These are phyloP conservation scores for Zaprionus ghesquierei DNA, from an alignment of 1,140 invertebrate species.

Conservation along the genomic window DNA sequence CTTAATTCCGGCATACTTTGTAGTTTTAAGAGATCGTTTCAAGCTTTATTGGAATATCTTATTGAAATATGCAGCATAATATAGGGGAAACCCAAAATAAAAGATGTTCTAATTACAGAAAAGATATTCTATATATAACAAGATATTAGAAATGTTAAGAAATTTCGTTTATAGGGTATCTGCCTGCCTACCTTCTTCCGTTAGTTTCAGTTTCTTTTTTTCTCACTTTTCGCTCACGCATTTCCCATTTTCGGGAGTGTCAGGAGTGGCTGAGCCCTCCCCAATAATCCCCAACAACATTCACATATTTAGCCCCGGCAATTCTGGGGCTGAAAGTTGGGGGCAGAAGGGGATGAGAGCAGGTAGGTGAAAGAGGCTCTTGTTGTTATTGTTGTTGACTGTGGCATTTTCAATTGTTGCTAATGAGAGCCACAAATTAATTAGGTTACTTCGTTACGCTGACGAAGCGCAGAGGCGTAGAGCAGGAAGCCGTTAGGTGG, in stretches of 20 bases:
- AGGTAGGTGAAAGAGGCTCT: neutral
- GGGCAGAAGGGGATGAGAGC: neutral
- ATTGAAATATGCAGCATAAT: neutral
- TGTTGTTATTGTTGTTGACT: constrained; percentile 41
- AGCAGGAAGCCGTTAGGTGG: too few species aligned
- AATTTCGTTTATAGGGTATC: neutral
- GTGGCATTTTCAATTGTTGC: constrained; percentile 77
- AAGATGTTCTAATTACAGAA: too few species aligned
- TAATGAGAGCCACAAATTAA: constrained; percentile 81
- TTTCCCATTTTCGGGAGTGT: constrained; percentile 24
- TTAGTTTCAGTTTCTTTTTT: too few species aligned
- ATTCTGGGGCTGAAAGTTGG: constrained; percentile 49
- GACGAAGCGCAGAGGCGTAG: constrained; percentile 37
- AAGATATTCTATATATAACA: too few species aligned
- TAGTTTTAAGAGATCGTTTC: neutral
- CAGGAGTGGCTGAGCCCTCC: constrained; percentile 10
- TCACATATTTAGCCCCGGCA: constrained; percentile 39
- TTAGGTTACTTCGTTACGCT: constrained; percentile 80
- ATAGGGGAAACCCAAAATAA: too few species aligned
- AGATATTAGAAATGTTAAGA: too few species aligned
- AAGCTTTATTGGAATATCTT: neutral
- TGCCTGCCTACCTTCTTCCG: neutral
- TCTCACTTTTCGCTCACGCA: neutral
- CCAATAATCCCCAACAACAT: constrained; percentile 47
- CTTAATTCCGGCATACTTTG: neutral